Evolutionary conservation across 30 jellyfish, hydroid and myxozoan genomes (phyloP), one percentile per base, ranked within the genome.

Genomic region (Aurelia sp.): DNA sequence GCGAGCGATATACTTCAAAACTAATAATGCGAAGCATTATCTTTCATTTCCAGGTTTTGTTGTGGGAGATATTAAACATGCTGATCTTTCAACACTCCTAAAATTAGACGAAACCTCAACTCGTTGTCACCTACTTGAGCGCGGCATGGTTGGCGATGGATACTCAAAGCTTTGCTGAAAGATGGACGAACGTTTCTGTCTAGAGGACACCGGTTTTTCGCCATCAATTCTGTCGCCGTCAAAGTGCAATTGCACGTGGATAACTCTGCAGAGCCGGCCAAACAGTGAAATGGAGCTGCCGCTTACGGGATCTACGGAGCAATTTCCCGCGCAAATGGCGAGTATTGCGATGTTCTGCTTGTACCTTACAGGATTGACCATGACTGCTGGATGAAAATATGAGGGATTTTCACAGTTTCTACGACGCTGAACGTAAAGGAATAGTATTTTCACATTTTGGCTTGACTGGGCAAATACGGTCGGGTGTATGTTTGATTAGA

Each of bases 21-120:
- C 77, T 73, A 84, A 84, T 55, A 84, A 21, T 64, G 64, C 78
- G 69, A 63, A 8, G 83, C 76, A 53, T 51, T 57, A 72, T 59
- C 58, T 63, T 67, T 70, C 47, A 72, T 70, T 72, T 84, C 93
- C 81, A 84, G 93, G 92, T 62, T 73, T 72, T 72, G 72, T 63
- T 79, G 86, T 61, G 78, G 89, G 71, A 63, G 89, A 31, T 40
- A 50, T 44, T 63, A 79, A 63, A 70, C 38, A 63, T 41, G 50
- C 80, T 65, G 51, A 61, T 63, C 78, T 44, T 62, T 79, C 89
- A 79, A 79, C 61, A 79, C 72, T 38, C 80, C 72, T 24, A 63
- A 65, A 79, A 61, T 74, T 18, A 74, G 52, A 41, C 74, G 15
- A 74, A 74, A 74, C 86, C 86, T 74, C 86, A 72, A 74, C 86